phyloP scores from a whole-genome alignment of 2,113 vertebrate species.

The Chionomys nivalis region DNA sequence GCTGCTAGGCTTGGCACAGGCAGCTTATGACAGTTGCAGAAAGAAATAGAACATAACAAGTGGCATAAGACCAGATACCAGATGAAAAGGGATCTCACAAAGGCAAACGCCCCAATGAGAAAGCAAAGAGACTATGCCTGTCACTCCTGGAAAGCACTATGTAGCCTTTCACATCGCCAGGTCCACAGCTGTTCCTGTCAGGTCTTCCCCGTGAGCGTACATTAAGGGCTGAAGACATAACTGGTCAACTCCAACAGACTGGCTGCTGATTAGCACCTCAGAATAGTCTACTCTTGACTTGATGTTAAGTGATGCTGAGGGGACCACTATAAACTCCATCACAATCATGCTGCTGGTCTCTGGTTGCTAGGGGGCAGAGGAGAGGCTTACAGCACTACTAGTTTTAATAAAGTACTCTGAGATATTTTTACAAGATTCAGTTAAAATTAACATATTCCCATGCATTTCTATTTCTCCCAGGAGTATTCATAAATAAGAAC shows the following conservation, averaged over 20 bases:
- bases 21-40: constrained; percentile 34
- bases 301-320: constrained; percentile 40
- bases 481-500: constrained; percentile 57
- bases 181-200: constrained; percentile 10
- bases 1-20: constrained; percentile 42
- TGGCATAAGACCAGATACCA: constrained; percentile 38
- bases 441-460: constrained; percentile 55
- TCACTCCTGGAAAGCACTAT: constrained; percentile 24
- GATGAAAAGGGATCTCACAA: constrained; percentile 50
- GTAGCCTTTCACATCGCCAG: neutral
- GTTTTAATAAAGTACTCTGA: constrained; percentile 47
- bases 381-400: neutral
- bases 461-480: constrained; percentile 35
- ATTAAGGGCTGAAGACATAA: constrained; percentile 16
- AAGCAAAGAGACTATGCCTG: constrained; percentile 37
- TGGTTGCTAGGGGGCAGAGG: too few relatives aligned
- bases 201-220: neutral
- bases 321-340: neutral
- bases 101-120: constrained; percentile 60
- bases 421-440: constrained; percentile 56
- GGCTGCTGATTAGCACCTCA: neutral
- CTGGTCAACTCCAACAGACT: neutral
- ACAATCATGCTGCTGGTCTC: neutral
- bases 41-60: constrained; percentile 58
- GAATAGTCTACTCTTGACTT: neutral